Base-by-base conservation (phyloP, 2,113 vertebrate species). In the Anguilla japonica region DNA sequence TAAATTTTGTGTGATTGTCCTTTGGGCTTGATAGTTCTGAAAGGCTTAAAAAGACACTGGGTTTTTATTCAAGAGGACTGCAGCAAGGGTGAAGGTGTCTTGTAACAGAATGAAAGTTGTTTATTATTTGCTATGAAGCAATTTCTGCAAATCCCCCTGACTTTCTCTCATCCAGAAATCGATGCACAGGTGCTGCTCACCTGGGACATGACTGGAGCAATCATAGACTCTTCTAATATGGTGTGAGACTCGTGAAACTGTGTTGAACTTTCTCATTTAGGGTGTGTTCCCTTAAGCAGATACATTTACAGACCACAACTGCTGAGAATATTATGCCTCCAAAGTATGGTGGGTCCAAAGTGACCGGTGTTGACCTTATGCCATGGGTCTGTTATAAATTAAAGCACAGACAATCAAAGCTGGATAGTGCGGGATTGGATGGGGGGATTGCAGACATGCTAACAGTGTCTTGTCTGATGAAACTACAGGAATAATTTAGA, bases 161-260 rank as follows among this genome's bases (percentile, higher is more conserved):
- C 26, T 50, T 43, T 80, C 79, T 56, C n/a, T 78, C 63, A 79
- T 46, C 22, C 18, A 22, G 5, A 4, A 67, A 34, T 75, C n/a
- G 7, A 22, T n/a, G 75, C 41, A 39, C 86, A 88, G 79, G 86
- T 75, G 85, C 87, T 79, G 86, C 85, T 87, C 86, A 79, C 85
- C 92, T 92, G 94, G 94, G 93, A 93, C 89, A 90, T 87, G 92
- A 95, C 95, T 95, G 94, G 95, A 95, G 92, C 91, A 90, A 86
- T 89, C 90, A 41, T 89, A 88, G 92, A 90, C 90, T 91, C 90
- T 91, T 90, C 90, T 83, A 90, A 90, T 91, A 91, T 93, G 93
- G 93, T 90, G 79, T 81, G 29, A 60, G 71, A 86, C 88, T 90
- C 91, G 89, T 90, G 89, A 91, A 93, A 87, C 90, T 88, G 89